These are phyloP conservation scores for Lynx canadensis DNA, from an alignment of 2,113 vertebrate species.

Conservation along the genomic window DNA sequence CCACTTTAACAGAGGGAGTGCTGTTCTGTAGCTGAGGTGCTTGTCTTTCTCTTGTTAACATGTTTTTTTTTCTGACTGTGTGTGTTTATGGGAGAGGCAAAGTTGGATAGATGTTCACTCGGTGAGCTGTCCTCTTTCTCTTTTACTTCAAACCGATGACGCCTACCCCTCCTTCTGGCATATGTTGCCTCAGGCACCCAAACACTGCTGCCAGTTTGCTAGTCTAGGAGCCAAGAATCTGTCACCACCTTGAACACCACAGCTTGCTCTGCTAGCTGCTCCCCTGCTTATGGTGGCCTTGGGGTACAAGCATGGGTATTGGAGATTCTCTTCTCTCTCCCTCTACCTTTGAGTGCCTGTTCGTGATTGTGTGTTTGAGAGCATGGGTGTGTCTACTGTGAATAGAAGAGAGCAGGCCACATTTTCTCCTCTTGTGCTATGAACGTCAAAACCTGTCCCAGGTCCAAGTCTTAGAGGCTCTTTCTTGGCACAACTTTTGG, in stretches of 20 bases:
- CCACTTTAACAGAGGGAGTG: neutral
- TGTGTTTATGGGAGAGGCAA: neutral
- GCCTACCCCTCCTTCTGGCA: neutral
- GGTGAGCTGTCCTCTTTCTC: neutral
- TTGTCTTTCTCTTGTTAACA: neutral
- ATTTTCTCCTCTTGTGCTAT: neutral
- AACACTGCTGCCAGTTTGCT: neutral
- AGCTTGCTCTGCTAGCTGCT: neutral
- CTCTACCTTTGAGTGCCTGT: neutral
- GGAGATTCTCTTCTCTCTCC: neutral
- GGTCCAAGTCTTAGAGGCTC: neutral
- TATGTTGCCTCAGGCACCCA: neutral
- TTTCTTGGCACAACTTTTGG: neutral
- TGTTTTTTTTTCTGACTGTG: neutral
- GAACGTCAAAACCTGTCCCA: neutral
- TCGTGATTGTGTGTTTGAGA: neutral
- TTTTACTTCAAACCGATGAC: neutral
- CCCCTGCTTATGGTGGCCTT: neutral
- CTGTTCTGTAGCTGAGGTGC: neutral
- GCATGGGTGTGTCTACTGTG: neutral
- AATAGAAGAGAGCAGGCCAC: neutral
- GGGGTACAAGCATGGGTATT: rapidly evolving
- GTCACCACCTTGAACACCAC: neutral
- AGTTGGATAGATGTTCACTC: neutral
- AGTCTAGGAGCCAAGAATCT: neutral